These are phyloP conservation scores for Thaleichthys pacificus DNA, from an alignment of 2,797 vertebrate genomes.

Conservation along the genomic window DNA sequence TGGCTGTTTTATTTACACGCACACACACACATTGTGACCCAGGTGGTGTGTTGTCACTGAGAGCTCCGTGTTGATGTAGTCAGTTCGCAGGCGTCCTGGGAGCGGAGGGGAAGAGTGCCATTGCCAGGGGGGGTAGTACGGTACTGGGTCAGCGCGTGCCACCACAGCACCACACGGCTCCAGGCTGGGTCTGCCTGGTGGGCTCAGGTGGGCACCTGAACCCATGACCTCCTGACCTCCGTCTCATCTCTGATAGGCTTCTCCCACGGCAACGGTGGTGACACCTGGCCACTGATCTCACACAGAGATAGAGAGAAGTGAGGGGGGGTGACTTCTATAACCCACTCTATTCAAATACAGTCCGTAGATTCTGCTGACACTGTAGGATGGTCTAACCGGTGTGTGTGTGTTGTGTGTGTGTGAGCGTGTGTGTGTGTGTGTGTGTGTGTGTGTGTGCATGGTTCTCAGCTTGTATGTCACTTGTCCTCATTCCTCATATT, in stretches of 20 bases:
- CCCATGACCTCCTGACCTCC: neutral
- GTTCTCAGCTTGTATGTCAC: conserved; percentile 16
- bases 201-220: conserved; percentile 29
- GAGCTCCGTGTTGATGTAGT: conserved; percentile 10
- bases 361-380: neutral
- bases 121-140: neutral
- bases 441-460: neutral
- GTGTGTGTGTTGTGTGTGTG: neutral
- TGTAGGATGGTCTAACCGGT: neutral
- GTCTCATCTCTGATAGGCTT: conserved; percentile 1
- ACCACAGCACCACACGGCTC: neutral
- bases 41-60: conserved; percentile 8
- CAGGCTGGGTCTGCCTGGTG: conserved; percentile 12
- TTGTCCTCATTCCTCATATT: neutral
- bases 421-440: conserved; percentile 11
- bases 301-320: too few species aligned
- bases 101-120: neutral
- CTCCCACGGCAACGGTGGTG: neutral
- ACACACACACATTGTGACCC: neutral
- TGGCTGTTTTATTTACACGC: neutral
- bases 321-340: neutral
- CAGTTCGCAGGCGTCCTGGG: conserved; percentile 5
- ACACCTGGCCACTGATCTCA: neutral
- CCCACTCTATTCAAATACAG: too few species aligned
- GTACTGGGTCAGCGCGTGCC: neutral